Conservation (phyloP, 2,797 vertebrate species). For the Lepus oiostolus region DNA sequence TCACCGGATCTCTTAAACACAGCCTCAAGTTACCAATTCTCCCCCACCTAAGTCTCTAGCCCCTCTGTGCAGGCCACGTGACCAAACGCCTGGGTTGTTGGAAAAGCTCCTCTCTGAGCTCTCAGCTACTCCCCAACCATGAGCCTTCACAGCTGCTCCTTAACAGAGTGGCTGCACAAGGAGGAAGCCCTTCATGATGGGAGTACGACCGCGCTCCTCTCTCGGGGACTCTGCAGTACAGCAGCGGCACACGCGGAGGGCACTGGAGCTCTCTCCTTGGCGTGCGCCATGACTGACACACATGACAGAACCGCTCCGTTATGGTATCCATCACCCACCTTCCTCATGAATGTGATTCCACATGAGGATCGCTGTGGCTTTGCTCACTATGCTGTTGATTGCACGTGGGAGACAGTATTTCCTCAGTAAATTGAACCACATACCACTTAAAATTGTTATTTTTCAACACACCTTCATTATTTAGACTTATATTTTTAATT, state of each 20-base stretch:
- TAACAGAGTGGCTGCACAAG: too few relatives aligned
- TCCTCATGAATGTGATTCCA: background rate
- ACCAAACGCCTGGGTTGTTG: background rate
- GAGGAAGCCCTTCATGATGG: background rate
- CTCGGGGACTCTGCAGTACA: background rate
- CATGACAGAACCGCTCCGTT: too few relatives aligned
- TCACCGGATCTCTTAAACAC: fast-evolving
- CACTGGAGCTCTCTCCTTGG: background rate
- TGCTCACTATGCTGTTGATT: background rate
- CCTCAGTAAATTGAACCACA: background rate
- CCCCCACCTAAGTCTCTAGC: too few relatives aligned
- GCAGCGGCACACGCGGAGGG: too few relatives aligned
- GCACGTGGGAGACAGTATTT: background rate
- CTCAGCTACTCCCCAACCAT: background rate
- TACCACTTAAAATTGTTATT: background rate
- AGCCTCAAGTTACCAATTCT: background rate
- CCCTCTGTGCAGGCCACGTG: background rate
- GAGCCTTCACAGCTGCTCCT: background rate
- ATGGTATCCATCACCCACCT: fast-evolving
- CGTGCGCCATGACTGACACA: background rate
- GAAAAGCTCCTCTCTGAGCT: background rate
- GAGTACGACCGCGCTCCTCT: fast-evolving
- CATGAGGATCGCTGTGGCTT: background rate
- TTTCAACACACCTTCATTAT: background rate
- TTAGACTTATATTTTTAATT: background rate